Evolutionary conservation across 1,140 invertebrate species (phyloP), one percentile per base, ranked within the genome.

Genomic region (Heliothis subflexa): DNA sequence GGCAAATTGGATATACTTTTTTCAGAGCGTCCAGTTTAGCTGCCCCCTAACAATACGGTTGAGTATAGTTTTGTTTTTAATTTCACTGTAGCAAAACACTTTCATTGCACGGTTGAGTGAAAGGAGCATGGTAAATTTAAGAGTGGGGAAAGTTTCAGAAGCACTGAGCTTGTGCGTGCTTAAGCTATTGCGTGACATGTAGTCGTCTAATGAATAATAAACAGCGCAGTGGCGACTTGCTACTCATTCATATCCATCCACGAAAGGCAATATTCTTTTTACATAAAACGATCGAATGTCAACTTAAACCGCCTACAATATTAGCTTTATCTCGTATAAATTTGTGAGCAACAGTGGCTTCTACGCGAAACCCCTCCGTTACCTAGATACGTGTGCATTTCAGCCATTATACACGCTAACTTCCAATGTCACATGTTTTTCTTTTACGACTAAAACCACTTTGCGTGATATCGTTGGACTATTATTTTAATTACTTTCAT

Each of bases 171-270:
- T 85, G 89, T 93, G 92, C 92, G 92, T 93, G 92, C 90, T 88
- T 86, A 84, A 84, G 86, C 87, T 86, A 83, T 93, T 88, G 91
- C 92, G 92, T 93, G 92, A 92, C 92, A 88, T 90, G 88, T 89
- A 90, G 85, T 88, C 92, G 88, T 92, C 91, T 93, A 92, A 93
- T 93, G 92, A 93, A 93, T 93, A 93, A 93, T 93, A 93, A 93
- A 91, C 91, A 92, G 91, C 89, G 85, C 83, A 83, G 85, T 86
- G 91, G 88, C 88, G 89, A 89, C 88, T 91, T 87, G 86, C 90
- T 90, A 89, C 88, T 93, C 92, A 92, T 91, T 93, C 91, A 92
- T 89, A 92, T 88, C 89, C 86, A 89, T 92, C 88, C 87, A 90
- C 88, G 87, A 88, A 90, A 89, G 84, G 86, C 88, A 88, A 89